These are phyloP conservation scores for Sceloporus undulatus DNA, from an alignment of 2,113 vertebrate genomes.

Conservation along the genomic window DNA sequence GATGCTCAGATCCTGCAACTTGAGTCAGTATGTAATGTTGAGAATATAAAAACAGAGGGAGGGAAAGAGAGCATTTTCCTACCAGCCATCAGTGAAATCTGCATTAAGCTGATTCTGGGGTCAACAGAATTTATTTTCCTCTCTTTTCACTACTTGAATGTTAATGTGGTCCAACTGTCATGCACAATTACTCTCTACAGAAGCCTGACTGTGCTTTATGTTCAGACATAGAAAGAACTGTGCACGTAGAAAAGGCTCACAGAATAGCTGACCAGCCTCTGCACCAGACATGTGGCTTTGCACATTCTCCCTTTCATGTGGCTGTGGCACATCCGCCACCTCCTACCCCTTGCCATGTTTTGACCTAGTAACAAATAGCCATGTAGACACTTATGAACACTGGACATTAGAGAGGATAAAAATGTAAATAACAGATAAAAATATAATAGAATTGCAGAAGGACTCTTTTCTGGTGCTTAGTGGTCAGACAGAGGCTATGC, in stretches of 20 bases:
- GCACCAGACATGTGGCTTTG: constrained; percentile 5
- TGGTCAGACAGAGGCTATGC: too few relatives aligned
- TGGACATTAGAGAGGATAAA: too few relatives aligned
- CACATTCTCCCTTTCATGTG: constrained; percentile 13
- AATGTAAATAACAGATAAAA: too few relatives aligned
- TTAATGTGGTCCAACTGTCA: constrained; percentile 57
- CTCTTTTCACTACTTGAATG: constrained; percentile 50
- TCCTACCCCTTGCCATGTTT: neutral
- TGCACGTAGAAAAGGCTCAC: constrained; percentile 13
- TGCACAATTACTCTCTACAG: constrained; percentile 53
- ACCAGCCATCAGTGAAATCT: constrained; percentile 62
- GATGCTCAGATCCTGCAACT: constrained; percentile 36
- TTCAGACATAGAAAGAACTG: constrained; percentile 44
- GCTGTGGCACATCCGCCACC: neutral
- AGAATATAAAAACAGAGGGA: constrained; percentile 61
- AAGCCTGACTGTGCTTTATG: constrained; percentile 48
- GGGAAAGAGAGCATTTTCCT: constrained; percentile 34
- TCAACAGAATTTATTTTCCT: constrained; percentile 45
- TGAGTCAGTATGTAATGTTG: constrained; percentile 44
- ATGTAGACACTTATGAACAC: too few relatives aligned
- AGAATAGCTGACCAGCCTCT: constrained; percentile 9
- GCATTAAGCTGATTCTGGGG: constrained; percentile 50
- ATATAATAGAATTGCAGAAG: too few relatives aligned
- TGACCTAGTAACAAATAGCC: neutral
- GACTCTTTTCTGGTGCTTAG: too few relatives aligned